Evolutionary conservation across 2,113 vertebrate species (phyloP).

Genomic region (Siniperca chuatsi): DNA sequence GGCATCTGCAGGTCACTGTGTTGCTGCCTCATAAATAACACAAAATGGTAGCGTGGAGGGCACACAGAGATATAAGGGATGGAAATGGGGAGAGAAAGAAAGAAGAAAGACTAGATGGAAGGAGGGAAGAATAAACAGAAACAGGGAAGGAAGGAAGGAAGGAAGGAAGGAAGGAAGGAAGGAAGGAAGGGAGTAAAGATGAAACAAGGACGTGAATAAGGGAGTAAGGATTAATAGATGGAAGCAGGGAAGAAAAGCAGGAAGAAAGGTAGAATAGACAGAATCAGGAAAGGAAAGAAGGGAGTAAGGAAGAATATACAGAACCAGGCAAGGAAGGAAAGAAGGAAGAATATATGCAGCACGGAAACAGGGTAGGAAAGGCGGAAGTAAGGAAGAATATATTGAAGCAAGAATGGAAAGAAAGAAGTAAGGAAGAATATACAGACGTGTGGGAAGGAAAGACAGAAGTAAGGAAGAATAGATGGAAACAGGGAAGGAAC

Average conservation of each 20-base stretch:
- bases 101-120: neutral
- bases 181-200: neutral
- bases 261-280: neutral
- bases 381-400: neutral
- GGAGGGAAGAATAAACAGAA: neutral
- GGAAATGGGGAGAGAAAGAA: neutral
- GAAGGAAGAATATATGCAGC: neutral
- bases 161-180: neutral
- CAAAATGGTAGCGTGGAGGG: slow-evolving; percentile 12
- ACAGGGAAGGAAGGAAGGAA: neutral
- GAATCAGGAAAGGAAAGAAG: neutral
- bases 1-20: slow-evolving; percentile 29
- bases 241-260: neutral
- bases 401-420: neutral
- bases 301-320: neutral
- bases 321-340: neutral
- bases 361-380: neutral
- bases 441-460: neutral
- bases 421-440: neutral
- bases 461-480: neutral
- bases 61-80: neutral
- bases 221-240: neutral
- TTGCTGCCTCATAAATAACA: slow-evolving; percentile 33
- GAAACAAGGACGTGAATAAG: neutral
- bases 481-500: neutral